Evolutionary conservation across 2,888 invertebrate genomes (phyloP).

Genomic region (Strigamia maritima): DNA sequence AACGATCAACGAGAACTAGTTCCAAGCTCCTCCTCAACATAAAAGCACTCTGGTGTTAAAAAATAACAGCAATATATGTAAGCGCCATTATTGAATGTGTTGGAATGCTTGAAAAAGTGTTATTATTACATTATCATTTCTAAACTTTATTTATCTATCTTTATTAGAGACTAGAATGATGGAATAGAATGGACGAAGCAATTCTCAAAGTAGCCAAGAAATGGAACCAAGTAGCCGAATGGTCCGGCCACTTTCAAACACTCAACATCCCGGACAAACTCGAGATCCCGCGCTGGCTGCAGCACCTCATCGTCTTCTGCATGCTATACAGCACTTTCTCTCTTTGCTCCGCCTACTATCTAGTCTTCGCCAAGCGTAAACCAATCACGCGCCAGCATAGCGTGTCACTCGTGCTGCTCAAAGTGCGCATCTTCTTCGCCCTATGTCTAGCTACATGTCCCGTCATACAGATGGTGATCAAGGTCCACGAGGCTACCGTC

Average conservation of each 20-base stretch:
- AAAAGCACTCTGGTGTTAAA: too few species aligned
- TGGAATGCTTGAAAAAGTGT: too few species aligned
- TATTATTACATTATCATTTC: too few species aligned
- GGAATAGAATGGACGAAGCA: background rate
- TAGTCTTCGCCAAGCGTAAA: background rate
- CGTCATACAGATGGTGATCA: background rate
- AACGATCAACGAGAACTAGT: too few species aligned
- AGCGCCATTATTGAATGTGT: too few species aligned
- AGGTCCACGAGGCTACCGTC: background rate
- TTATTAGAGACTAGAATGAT: too few species aligned
- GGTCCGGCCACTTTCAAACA: background rate
- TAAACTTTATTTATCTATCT: too few species aligned
- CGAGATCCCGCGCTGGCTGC: slow-evolving; percentile 16
- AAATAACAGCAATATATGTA: too few species aligned
- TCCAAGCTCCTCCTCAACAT: too few species aligned
- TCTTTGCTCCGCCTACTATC: background rate
- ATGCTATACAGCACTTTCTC: background rate
- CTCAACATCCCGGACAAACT: background rate
- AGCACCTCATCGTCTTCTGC: slow-evolving; percentile 19
- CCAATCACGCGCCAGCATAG: background rate
- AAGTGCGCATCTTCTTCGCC: background rate
- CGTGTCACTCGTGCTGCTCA: background rate
- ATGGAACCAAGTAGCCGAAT: background rate
- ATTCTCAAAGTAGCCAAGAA: background rate
- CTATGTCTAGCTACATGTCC: slow-evolving; percentile 1